Percentiles rank a stretch among this genome's conserved stretches.
These are phyloP conservation scores for Chrysoperla carnea DNA, from an alignment of 1,140 invertebrate species.

Conservation along the genomic window DNA sequence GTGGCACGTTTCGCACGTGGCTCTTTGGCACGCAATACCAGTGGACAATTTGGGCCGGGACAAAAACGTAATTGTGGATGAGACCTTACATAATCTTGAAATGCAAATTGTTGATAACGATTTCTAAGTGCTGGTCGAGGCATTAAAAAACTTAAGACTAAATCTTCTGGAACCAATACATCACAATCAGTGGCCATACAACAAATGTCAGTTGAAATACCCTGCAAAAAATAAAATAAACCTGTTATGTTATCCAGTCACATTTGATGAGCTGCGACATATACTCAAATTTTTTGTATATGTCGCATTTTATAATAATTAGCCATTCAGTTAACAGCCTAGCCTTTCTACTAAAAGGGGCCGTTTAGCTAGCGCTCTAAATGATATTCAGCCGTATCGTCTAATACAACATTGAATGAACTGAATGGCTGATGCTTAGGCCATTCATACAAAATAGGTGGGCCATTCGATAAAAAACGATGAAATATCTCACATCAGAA, in stretches of 20 bases:
- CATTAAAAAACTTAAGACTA: conserved; percentile 76
- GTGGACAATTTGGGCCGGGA: conserved; percentile 89
- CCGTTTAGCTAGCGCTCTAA: too few relatives aligned
- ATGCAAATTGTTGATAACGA: conserved; percentile 89
- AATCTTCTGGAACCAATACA: conserved; percentile 85
- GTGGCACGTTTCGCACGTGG: conserved; percentile 59
- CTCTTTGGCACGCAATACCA: conserved; percentile 62
- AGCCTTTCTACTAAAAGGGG: not conserved
- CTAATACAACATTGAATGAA: too few relatives aligned
- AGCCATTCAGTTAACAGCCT: too few relatives aligned
- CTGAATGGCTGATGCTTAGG: too few relatives aligned
- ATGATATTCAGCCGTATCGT: too few relatives aligned
- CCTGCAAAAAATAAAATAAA: conserved; percentile 13
- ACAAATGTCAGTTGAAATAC: conserved; percentile 64
- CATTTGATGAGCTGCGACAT: too few relatives aligned
- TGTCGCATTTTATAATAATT: not conserved
- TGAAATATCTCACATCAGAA: too few relatives aligned
- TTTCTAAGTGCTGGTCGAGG: conserved; percentile 63
- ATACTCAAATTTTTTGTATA: not conserved
- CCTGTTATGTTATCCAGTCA: not conserved
- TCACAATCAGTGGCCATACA: conserved; percentile 94
- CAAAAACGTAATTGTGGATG: conserved; percentile 86
- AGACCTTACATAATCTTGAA: conserved; percentile 89
- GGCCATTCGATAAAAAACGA: too few relatives aligned
- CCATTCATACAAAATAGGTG: too few relatives aligned